Percentiles rank a stretch among this genome's conserved stretches.
These are phyloP conservation scores for Ceyx melanurus DNA, from an alignment of 2,113 vertebrate genomes.

Conservation along the genomic window DNA sequence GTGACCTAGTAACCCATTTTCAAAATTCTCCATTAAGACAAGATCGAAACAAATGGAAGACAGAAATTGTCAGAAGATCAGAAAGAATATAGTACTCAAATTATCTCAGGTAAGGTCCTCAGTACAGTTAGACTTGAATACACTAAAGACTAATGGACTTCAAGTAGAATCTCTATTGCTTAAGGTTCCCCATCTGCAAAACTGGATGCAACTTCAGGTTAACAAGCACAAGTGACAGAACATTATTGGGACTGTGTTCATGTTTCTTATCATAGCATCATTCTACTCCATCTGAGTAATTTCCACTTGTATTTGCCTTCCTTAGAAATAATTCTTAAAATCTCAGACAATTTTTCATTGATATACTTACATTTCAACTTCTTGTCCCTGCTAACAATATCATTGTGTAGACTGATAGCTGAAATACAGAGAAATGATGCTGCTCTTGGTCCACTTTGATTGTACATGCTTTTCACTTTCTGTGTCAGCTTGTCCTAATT, in stretches of 20 bases:
- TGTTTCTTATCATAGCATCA: neutral
- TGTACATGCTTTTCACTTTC: neutral
- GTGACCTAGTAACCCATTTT: neutral
- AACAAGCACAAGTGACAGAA: neutral
- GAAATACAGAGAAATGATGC: neutral
- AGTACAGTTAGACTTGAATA: neutral
- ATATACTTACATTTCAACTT: neutral
- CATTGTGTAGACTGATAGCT: neutral
- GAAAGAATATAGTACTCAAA: neutral
- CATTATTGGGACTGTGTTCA: neutral
- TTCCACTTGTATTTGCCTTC: neutral
- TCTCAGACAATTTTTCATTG: neutral
- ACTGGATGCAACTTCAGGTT: neutral
- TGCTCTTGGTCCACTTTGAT: neutral
- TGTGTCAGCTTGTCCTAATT: neutral
- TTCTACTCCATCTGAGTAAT: neutral
- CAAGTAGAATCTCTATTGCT: neutral
- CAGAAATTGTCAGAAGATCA: neutral
- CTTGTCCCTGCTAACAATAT: neutral
- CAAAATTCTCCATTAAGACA: neutral
- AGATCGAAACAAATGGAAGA: neutral
- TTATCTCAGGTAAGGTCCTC: neutral
- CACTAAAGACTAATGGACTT: neutral
- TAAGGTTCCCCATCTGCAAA: neutral
- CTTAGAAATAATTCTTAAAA: neutral